phyloP scores from a whole-genome alignment of 2,113 vertebrate species.

The Callipepla squamata region DNA sequence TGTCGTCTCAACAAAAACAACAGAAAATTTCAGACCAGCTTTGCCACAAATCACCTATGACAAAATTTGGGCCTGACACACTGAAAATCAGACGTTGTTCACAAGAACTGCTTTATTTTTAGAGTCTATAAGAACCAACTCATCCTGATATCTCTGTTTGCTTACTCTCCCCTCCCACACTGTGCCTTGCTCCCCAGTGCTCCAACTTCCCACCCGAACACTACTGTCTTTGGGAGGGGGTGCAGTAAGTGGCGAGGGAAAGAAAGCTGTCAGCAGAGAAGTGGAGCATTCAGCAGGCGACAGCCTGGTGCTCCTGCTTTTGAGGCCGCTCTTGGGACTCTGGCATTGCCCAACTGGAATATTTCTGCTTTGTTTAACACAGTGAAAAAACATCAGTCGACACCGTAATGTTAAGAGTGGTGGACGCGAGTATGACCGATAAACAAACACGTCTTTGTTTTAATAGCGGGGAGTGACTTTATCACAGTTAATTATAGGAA shows the following conservation, averaged over 20 bases:
- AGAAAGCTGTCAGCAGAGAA: slow-evolving; percentile 2
- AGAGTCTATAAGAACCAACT: neutral
- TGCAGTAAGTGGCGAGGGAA: neutral
- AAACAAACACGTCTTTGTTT: slow-evolving; percentile 85
- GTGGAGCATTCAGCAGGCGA: slow-evolving; percentile 12
- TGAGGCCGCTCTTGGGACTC: slow-evolving; percentile 45
- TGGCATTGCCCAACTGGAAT: slow-evolving; percentile 40
- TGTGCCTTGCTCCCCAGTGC: rapidly evolving
- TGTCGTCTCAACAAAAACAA: neutral
- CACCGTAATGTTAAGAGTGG: slow-evolving; percentile 73
- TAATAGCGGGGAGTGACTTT: slow-evolving; percentile 81
- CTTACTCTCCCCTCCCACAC: neutral
- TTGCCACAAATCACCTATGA: neutral
- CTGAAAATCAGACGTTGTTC: neutral
- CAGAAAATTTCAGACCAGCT: neutral
- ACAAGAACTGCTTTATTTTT: neutral
- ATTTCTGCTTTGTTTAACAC: slow-evolving; percentile 79
- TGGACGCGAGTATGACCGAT: slow-evolving; percentile 73
- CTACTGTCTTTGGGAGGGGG: neutral
- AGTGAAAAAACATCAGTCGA: slow-evolving; percentile 76
- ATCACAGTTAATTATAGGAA: slow-evolving; percentile 86
- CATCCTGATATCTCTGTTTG: neutral
- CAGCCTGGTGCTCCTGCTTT: neutral
- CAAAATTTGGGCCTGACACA: neutral
- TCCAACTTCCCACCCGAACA: neutral